Base-by-base conservation (phyloP, 2,888 invertebrate genomes). In the Lomographa bimaculata region DNA sequence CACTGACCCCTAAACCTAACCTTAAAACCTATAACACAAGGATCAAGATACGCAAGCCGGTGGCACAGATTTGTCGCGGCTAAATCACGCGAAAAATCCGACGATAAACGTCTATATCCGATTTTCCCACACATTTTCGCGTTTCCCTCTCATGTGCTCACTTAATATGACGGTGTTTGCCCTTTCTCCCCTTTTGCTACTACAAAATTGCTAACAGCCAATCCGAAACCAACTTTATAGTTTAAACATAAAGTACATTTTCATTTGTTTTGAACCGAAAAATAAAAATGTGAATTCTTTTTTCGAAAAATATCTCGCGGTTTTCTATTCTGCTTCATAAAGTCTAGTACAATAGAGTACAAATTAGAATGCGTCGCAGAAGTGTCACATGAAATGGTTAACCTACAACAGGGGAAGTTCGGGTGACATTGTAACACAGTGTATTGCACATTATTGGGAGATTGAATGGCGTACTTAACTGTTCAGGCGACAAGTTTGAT, bases 401-500 rank as follows among this genome's bases (percentile, higher is more conserved):
- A 57, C 49, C 50, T 44, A 41, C 23, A 46, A 20, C 53, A 62
- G 57, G 60, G 77, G 71, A 77, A 69, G 70, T 69, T 71, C 46
- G 66, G 83, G 80, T 81, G 81, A 89, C 86, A 83, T 81, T 87
- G 86, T 89, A 77, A 85, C 73, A 83, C 85, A 83, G 69, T 85
- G 84, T 87, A 85, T 83, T 85, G 85, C 83, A 82, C 86, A 86
- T 87, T 89, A 89, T 87, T 87, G 83, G 80, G 83, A 87, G 86
- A 89, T 89, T 87, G 85, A 87, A 85, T 81, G 79, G 72, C 26
- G 27, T 77, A 79, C 83, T 85, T 79, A 79, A 43, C 42, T 43
- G 42, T 19, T 37, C 56, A 20, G 23, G 64, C 70, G 83, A 83
- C 84, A 82, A 80, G 64, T 78, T 80, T 83, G 85, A 85, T 84